These are phyloP conservation scores for Onthophagus sagittarius DNA, from an alignment of 2,888 invertebrate genomes.

Conservation along the genomic window DNA sequence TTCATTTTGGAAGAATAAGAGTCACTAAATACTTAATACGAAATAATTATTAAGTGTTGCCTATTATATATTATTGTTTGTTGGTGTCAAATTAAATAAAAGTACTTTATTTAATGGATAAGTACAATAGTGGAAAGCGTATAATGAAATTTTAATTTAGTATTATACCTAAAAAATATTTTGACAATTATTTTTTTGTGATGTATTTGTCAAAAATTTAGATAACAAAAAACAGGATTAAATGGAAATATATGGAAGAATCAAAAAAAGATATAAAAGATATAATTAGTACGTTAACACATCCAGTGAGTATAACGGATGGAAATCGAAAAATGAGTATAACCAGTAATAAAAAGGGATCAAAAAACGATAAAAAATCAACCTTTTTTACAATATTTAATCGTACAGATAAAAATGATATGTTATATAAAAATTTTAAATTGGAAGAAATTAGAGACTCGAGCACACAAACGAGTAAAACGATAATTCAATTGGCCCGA, in stretches of 20 bases:
- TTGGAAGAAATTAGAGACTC: slow-evolving; percentile 23
- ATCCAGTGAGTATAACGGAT: not conserved
- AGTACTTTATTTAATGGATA: too few relatives aligned
- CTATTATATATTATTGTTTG: too few relatives aligned
- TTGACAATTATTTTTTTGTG: too few relatives aligned
- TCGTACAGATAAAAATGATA: slow-evolving; percentile 12
- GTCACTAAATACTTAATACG: too few relatives aligned
- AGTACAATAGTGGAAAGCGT: too few relatives aligned
- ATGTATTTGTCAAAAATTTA: not conserved
- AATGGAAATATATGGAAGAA: not conserved
- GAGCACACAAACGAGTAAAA: slow-evolving; percentile 58
- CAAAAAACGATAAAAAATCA: not conserved
- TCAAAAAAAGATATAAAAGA: not conserved
- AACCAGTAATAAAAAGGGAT: not conserved
- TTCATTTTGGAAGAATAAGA: too few relatives aligned
- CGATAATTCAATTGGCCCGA: slow-evolving; percentile 53
- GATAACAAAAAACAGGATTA: too few relatives aligned
- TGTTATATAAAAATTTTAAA: slow-evolving; percentile 22
- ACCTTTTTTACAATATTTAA: not conserved
- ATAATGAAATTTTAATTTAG: too few relatives aligned
- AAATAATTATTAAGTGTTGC: too few relatives aligned
- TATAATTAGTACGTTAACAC: not conserved
- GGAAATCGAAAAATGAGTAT: not conserved
- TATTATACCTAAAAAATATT: too few relatives aligned
- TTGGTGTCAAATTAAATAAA: too few relatives aligned